Percentiles rank a stretch among this genome's conserved stretches.
Evolutionary conservation across 2,113 vertebrate genomes (phyloP).

Genomic region (Hydrochoerus hydrochaeris): DNA sequence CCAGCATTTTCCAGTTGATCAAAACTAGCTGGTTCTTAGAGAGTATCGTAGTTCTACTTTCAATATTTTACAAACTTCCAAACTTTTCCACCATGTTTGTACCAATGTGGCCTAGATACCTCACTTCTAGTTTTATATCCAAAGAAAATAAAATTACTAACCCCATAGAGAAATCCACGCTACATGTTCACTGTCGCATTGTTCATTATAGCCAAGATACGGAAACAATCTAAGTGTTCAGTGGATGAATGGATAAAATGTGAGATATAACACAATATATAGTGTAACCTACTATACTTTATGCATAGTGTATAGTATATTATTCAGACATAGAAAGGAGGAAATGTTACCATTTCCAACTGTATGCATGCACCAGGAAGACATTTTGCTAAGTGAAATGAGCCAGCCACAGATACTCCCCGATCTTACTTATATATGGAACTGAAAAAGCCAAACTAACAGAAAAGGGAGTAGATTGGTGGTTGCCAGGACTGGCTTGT

Average conservation of each 20-base stretch:
- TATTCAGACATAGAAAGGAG: neutral
- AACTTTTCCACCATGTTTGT: neutral
- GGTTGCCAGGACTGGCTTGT: neutral
- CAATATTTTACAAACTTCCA: neutral
- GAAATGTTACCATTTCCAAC: neutral
- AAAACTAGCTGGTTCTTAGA: neutral
- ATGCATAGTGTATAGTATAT: neutral
- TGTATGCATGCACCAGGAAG: neutral
- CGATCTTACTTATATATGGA: neutral
- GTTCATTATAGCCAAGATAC: neutral
- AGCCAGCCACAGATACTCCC: neutral
- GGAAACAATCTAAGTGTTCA: neutral
- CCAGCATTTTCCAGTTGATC: conserved; percentile 35
- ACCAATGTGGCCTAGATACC: neutral
- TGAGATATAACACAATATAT: neutral
- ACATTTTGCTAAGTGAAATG: neutral
- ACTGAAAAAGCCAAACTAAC: neutral
- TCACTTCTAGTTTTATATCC: neutral
- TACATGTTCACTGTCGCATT: neutral
- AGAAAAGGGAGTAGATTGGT: neutral
- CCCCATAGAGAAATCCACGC: neutral
- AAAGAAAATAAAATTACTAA: neutral
- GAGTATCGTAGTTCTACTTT: neutral
- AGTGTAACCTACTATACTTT: neutral
- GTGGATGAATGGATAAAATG: neutral